These are phyloP conservation scores for Brassicogethes aeneus DNA, from an alignment of 2,888 invertebrate genomes.

Conservation along the genomic window DNA sequence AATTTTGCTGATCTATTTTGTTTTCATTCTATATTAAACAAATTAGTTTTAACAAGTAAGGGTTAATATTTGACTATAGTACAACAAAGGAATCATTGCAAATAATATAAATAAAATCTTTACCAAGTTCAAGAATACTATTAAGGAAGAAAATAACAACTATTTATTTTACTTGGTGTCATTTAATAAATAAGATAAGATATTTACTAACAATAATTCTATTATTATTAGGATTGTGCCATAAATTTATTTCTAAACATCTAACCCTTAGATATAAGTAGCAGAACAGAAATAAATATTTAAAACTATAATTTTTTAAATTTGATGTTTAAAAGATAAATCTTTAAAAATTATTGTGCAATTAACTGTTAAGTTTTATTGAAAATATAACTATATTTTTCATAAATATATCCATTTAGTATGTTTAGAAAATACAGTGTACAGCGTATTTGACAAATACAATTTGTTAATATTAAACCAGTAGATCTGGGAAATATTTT, in stretches of 20 bases:
- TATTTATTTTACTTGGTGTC: not conserved
- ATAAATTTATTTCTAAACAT: not conserved
- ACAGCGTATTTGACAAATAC: constrained; percentile 20
- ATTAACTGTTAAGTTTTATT: constrained; percentile 23
- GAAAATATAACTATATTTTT: constrained; percentile 22
- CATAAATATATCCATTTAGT: constrained; percentile 22
- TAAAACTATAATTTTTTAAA: too few species aligned
- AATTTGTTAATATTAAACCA: constrained; percentile 18
- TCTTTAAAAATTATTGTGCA: constrained; percentile 13
- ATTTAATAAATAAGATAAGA: not conserved
- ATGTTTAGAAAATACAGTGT: constrained; percentile 13
- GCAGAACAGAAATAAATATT: too few species aligned
- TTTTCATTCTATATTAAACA: too few species aligned
- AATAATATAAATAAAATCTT: too few species aligned
- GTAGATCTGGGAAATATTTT: constrained; percentile 19
- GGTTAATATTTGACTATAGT: too few species aligned
- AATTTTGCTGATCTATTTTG: too few species aligned
- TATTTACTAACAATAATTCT: not conserved
- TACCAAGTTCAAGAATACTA: too few species aligned
- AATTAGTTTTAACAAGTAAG: too few species aligned
- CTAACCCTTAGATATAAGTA: not conserved
- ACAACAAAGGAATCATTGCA: not conserved
- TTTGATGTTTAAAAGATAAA: not conserved
- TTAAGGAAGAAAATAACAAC: too few species aligned
- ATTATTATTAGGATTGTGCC: not conserved